Evolutionary conservation across 2,797 vertebrate genomes (phyloP), one percentile per base, ranked within the genome.

Genomic region (Melanotaenia pygmaea): DNA sequence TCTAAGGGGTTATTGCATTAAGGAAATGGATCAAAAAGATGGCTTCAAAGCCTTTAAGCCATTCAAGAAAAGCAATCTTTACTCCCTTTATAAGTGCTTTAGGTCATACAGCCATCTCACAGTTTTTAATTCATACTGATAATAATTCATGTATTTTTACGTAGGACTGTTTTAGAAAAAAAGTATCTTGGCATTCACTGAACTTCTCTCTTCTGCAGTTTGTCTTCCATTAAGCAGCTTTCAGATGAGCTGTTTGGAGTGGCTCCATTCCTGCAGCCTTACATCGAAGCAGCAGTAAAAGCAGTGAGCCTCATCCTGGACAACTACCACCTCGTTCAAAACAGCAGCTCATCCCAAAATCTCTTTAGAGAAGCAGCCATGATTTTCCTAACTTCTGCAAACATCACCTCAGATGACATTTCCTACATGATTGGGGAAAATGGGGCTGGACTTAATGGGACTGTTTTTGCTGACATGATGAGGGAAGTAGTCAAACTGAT

Each of bases 381-480:
- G 70, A 84, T 82, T 58, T 60, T 90, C 26, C 85, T 95, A 0
- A 80, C 71, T 0, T 86, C 84, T n/a, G 77, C 81, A 30, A 94
- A 94, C 82, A 72, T 92, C 54, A 90, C 87, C 20, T 73, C 61
- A 0, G 73, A 87, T 2, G 62, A 86, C 70, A 58, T 92, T 14
- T 47, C 80, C 24, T 38, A 73, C 37, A 53, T 84, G 32, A 71
- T 83, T 56, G 67, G 10, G 65, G 88, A 77, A 11, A 56, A 85
- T 37, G 74, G 68, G 13, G 76, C 79, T 18, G 72, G 26, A 3
- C 20, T 73, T 13, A 63, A 70, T 18, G 65, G n/a, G 30, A 10
- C 26, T 6, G 59, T 79, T 58, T 24, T 89, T 3, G 12, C 71
- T n/a, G 38, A 76, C 58, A 32, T 90, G 8, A 68, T 92, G 26